These are phyloP conservation scores for Petaurus breviceps DNA, from an alignment of 2,113 vertebrate species.

Conservation along the genomic window DNA sequence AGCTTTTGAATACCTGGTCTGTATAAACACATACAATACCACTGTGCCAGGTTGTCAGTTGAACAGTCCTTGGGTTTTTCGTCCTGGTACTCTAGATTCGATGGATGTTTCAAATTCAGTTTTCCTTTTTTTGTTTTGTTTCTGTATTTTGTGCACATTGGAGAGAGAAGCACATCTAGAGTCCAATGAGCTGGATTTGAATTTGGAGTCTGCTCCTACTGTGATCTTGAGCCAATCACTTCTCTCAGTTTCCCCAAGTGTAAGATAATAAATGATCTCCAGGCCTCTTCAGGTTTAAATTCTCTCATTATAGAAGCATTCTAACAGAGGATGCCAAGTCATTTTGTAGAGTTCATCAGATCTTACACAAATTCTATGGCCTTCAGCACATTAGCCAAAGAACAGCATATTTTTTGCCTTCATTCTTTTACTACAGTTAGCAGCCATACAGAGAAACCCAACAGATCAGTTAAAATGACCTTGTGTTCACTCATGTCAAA, in stretches of 20 bases:
- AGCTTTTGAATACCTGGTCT: slow-evolving; percentile 47
- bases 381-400: neutral
- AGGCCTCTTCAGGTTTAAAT: neutral
- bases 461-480: neutral
- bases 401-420: neutral
- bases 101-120: neutral
- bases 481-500: neutral
- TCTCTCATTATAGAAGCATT: neutral
- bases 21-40: slow-evolving; percentile 18
- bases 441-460: neutral
- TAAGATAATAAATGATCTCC: neutral
- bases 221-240: neutral
- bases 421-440: neutral
- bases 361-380: neutral
- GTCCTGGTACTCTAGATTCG: neutral
- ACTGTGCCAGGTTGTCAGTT: neutral
- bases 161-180: neutral
- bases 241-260: neutral
- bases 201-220: neutral
- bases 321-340: neutral
- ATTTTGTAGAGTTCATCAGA: neutral
- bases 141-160: neutral
- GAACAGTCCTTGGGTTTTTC: neutral
- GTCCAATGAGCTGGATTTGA: neutral
- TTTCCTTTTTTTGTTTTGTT: neutral